phyloP scores from a whole-genome alignment of 2,888 invertebrate genomes.

The Crematogaster levior region DNA sequence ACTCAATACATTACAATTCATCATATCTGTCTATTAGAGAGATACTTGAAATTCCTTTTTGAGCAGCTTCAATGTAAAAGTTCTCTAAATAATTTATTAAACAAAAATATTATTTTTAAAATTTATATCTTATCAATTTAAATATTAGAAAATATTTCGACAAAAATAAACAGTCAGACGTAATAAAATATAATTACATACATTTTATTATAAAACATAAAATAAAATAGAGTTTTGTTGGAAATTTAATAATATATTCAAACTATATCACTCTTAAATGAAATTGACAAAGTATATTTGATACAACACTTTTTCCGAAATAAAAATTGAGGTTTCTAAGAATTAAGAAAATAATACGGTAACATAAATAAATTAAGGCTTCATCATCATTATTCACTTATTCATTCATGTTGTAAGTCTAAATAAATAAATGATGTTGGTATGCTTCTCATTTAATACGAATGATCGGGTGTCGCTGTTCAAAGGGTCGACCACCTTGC shows the following conservation, averaged over 20 bases:
- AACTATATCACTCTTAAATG: neutral
- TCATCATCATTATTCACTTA: neutral
- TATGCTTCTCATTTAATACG: slow-evolving; percentile 56
- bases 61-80: neutral
- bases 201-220: neutral
- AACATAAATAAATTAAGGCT: slow-evolving; percentile 4
- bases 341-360: slow-evolving; percentile 1
- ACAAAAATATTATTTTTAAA: neutral
- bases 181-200: neutral
- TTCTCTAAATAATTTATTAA: neutral
- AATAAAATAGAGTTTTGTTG: neutral
- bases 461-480: slow-evolving; percentile 57
- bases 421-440: slow-evolving; percentile 52
- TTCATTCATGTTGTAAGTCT: slow-evolving; percentile 4
- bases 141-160: neutral
- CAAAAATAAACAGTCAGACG: neutral
- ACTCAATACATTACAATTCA: neutral
- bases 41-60: neutral
- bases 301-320: neutral
- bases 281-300: neutral
- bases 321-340: neutral
- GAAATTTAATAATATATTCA: neutral
- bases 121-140: neutral
- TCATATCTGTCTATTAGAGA: neutral
- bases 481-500: slow-evolving; percentile 69